These are phyloP conservation scores for Fragariocoptes setiger DNA, from an alignment of 1,140 invertebrate species.

Conservation along the genomic window DNA sequence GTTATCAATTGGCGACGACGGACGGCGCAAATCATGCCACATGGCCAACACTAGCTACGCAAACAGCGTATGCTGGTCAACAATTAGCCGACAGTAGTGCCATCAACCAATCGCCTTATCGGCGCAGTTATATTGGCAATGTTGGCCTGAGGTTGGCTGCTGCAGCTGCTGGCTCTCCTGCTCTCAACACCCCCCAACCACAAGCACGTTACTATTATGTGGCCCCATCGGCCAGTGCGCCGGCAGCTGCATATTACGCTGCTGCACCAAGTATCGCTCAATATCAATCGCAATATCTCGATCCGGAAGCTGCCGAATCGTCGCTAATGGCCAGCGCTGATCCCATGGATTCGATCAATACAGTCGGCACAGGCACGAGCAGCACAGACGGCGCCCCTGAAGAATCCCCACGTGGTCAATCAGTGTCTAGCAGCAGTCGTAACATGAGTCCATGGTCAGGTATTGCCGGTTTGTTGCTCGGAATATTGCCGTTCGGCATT, in stretches of 20 bases:
- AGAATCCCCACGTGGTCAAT: not conserved
- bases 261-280: not conserved
- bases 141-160: not conserved
- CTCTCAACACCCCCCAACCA: not conserved
- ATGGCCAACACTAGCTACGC: not conserved
- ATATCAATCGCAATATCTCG: not conserved
- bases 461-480: conserved; percentile 4
- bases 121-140: not conserved
- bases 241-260: not conserved
- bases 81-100: not conserved
- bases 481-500: conserved; percentile 4
- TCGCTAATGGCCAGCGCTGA: not conserved
- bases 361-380: not conserved
- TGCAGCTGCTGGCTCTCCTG: not conserved
- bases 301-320: not conserved
- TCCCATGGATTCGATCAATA: too few relatives aligned
- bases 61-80: not conserved
- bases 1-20: not conserved
- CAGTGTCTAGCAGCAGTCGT: not conserved
- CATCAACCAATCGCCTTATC: not conserved
- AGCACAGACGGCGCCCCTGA: not conserved
- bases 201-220: not conserved
- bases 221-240: too few relatives aligned
- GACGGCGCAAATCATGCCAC: not conserved
- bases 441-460: not conserved